A percentile compares a stretch with the other conserved stretches of the same genome.
Conservation (phyloP, 1,140 invertebrate genomes). For the Mamestra configurata region DNA sequence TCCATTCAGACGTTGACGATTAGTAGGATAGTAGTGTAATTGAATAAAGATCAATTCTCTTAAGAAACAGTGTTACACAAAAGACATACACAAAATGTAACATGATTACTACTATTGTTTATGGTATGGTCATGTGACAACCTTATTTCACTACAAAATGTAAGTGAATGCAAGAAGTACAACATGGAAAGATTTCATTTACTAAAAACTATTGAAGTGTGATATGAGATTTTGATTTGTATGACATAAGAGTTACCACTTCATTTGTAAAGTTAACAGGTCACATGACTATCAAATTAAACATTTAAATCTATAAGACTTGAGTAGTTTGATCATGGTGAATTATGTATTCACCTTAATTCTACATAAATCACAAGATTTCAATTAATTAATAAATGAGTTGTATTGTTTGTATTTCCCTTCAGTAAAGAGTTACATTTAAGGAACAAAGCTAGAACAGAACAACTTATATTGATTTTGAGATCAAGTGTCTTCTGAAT, state of each 20-base stretch:
- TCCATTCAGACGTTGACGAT: too few species aligned
- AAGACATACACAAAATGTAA: not conserved
- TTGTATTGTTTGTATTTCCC: too few species aligned
- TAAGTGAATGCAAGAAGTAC: not conserved
- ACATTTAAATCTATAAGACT: too few species aligned
- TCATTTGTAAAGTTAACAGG: not conserved
- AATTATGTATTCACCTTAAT: too few species aligned
- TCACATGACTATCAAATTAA: not conserved
- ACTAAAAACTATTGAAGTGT: too few species aligned
- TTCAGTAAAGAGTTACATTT: not conserved
- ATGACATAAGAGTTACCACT: conserved; percentile 1
- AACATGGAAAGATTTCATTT: not conserved
- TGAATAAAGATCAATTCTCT: too few species aligned
- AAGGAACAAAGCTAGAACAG: not conserved
- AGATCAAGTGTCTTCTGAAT: not conserved
- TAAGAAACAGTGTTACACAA: not conserved
- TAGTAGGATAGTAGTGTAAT: too few species aligned
- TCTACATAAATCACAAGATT: not conserved
- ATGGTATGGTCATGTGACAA: conserved; percentile 29
- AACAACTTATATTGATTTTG: not conserved
- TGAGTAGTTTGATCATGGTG: too few species aligned
- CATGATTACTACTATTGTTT: conserved; percentile 12
- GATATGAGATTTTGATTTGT: not conserved
- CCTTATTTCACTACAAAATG: not conserved
- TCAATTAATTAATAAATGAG: too few species aligned